Base-by-base conservation (phyloP, 2,888 invertebrate genomes). In the Quadroppia sp. region DNA sequence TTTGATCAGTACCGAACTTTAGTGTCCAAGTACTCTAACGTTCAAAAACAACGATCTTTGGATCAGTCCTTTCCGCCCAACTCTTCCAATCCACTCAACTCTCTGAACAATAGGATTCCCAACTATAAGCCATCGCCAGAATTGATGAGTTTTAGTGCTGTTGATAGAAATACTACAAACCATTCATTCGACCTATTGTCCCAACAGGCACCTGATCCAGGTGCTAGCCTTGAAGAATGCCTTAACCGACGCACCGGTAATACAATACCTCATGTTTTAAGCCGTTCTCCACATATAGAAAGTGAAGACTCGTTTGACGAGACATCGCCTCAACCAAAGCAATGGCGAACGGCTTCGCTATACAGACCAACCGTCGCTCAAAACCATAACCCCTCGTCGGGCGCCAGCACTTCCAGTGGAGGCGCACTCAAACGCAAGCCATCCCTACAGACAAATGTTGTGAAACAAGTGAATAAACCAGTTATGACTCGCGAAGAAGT, bases 401-500 rank as follows among this genome's bases (percentile, higher is more conserved):
- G 71, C 28, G 69, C 25, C 50, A n/a, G 28, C 11, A 15, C 9
- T 30, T 20, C 78, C 69, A 71, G 78, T 73, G 75, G 75, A 48
- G 74, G 75, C 32, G 76, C 82, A 80, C 86, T 94, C 80, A 92
- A 92, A 84, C 88, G 93, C 80, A 94, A 96, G 85, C 98, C 98
- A 85, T 97, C 96, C 79, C 88, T 99, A 84, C 98, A 98, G 72
- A 97, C 98, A 85, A 82, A 85, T 53, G 80, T 81, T 72, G 89
- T 89, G 77, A 80, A 81, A 72, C 87, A 92, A 83, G 90, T 92
- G 75, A 88, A 89, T 75, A 89, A 90, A 79, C 89, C 89, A 79
- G 77, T 84, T 17, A 92, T 97, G 90, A 90, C 94, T 72, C 88
- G 97, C 75, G 95, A 96, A 83, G 96, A 98, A 85, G 95, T 95